phyloP scores from a whole-genome alignment of 1,140 invertebrate genomes.

The Monomorium pharaonis region DNA sequence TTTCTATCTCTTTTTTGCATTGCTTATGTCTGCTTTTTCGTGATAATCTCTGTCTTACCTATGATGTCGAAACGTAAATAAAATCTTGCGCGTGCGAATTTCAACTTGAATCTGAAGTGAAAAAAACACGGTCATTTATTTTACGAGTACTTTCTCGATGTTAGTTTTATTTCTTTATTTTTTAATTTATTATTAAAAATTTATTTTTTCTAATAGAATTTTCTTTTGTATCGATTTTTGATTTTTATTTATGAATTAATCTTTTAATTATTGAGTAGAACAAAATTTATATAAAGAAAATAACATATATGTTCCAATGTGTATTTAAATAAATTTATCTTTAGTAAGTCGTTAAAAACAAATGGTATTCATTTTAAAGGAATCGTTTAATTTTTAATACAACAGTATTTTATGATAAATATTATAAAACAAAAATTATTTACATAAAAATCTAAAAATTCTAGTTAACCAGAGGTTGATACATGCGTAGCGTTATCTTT shows the following conservation, averaged over 20 bases:
- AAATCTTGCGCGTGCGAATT: conserved; percentile 13
- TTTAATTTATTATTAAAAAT: neutral
- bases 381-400: neutral
- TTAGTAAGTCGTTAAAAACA: neutral
- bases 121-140: conserved; percentile 19
- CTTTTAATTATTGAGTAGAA: neutral
- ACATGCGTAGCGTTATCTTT: no score
- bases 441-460: neutral
- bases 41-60: neutral
- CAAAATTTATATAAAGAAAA: no score
- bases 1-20: conserved; percentile 3
- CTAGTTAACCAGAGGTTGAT: no score
- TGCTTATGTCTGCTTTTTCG: conserved; percentile 8
- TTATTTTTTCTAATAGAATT: neutral
- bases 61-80: conserved; percentile 28
- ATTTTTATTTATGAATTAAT: neutral
- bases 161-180: neutral
- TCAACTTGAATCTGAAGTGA: neutral
- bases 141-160: neutral
- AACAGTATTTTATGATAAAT: neutral
- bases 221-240: neutral
- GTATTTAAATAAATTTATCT: neutral
- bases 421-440: neutral
- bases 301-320: neutral
- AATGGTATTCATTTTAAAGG: neutral